Base-by-base conservation (phyloP, 1,140 invertebrate genomes). In the Leucophenga varia region DNA sequence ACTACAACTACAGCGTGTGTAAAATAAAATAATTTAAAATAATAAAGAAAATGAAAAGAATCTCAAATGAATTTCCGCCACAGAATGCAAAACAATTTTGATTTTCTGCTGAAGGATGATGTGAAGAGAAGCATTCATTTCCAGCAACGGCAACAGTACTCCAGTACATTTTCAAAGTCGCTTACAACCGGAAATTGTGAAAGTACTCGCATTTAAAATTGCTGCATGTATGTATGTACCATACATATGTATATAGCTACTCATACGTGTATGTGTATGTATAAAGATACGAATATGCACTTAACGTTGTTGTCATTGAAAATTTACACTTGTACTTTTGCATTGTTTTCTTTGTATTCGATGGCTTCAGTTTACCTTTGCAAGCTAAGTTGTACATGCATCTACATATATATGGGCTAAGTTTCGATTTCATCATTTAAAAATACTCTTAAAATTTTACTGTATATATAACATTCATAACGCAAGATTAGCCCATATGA, bases 251-350 rank as follows among this genome's bases (percentile, higher is more conserved):
- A 16, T 46, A 14, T 49, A 18, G 8, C 18, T 43, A 9, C 19
- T 14, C 20, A 16, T 28, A 9, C 46, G 21, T 39, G 17, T 35
- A 12, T 21, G 32, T 50, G 40, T 21, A 14, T 42, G n/a, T 30
- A 16, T 36, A 39, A 36, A 32, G 41, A 31, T 39, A 32, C 17
- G 43, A 17, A 67, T 63, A 65, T 65, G 63, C 61, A 67, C 61
- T 65, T 65, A 65, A 52, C 59, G 59, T 56, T 65, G 61, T 67
- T 65, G 61, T 67, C 61, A 65, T 65, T 65, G 61, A 59, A 65
- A 49, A 61, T 65, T 49, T 59, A 61, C 55, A 65, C 67, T 65
- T 65, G 61, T n/a, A n/a, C 54, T 47, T 57, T 55, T 49, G 25
- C 45, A 30, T 38, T 40, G 20, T 34, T 44, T 25, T 43, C 36